A percentile compares a stretch with the other conserved stretches of the same genome.
Conservation (phyloP, 1,140 invertebrate genomes). For the Euura lappo region DNA sequence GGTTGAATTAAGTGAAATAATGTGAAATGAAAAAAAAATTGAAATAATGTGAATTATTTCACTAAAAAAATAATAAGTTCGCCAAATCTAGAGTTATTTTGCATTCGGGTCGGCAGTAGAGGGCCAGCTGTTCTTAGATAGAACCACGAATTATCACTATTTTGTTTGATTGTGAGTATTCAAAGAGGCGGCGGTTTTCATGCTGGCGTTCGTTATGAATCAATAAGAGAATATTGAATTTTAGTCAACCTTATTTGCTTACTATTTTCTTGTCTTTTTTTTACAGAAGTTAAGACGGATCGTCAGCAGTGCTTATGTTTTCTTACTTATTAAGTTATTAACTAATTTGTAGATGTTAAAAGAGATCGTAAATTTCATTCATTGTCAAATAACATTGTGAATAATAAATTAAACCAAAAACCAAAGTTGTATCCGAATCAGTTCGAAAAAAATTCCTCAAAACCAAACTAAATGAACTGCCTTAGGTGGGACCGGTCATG, state of each 20-base stretch:
- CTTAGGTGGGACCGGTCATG: not conserved
- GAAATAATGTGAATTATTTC: too few species aligned
- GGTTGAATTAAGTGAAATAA: too few species aligned
- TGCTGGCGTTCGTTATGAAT: not conserved
- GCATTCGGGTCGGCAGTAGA: too few species aligned
- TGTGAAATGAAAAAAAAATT: too few species aligned
- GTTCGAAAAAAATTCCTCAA: not conserved
- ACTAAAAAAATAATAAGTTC: too few species aligned
- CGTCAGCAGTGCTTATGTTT: not conserved
- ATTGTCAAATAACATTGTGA: slow-evolving; percentile 1
- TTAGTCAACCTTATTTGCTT: not conserved
- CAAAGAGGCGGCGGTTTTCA: not conserved
- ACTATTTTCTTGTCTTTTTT: not conserved
- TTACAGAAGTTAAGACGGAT: not conserved
- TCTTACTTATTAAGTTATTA: slow-evolving; percentile 7
- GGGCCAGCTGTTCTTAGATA: too few species aligned
- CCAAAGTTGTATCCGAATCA: not conserved
- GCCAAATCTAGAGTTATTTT: too few species aligned
- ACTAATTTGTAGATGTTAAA: not conserved
- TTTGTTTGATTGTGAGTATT: too few species aligned
- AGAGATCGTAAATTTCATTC: not conserved
- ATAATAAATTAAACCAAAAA: not conserved
- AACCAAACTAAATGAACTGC: not conserved
- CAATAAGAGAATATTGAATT: not conserved
- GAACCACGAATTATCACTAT: too few species aligned